A percentile compares a stretch with the other conserved stretches of the same genome.
Evolutionary conservation across 2,113 vertebrate genomes (phyloP).

Genomic region (Arenaria interpres): DNA sequence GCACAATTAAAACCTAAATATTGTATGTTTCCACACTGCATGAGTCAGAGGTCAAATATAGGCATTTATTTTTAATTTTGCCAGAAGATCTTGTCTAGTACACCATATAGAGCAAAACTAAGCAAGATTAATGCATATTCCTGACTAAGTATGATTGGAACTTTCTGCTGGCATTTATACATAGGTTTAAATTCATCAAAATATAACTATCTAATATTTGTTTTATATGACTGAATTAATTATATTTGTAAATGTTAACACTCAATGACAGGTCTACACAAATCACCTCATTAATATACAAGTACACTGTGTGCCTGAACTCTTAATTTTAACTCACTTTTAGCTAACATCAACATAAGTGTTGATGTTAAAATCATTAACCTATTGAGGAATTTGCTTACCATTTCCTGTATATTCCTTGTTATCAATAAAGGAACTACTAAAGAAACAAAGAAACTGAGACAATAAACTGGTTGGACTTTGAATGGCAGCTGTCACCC

Average conservation of each 20-base stretch:
- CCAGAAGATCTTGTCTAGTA: constrained; percentile 69
- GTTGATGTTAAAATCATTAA: constrained; percentile 1
- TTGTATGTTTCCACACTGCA: constrained; percentile 81
- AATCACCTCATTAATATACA: constrained; percentile 59
- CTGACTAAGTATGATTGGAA: constrained; percentile 79
- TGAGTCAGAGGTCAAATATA: constrained; percentile 78
- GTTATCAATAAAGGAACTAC: background rate
- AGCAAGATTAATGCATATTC: constrained; percentile 79
- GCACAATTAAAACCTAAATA: constrained; percentile 66
- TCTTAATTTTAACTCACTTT: constrained; percentile 47
- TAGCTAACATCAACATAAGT: constrained; percentile 7
- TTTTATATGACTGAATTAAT: constrained; percentile 69
- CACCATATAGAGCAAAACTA: constrained; percentile 72
- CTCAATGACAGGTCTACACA: constrained; percentile 60
- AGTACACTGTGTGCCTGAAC: constrained; percentile 29
- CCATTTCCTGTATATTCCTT: background rate
- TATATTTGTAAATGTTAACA: constrained; percentile 72
- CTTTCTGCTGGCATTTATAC: constrained; percentile 77
- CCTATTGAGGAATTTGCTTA: background rate
- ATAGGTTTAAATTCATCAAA: constrained; percentile 77
- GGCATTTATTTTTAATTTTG: constrained; percentile 80
- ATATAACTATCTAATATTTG: constrained; percentile 68
- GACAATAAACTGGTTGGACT: background rate
- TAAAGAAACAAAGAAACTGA: background rate
- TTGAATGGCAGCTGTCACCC: background rate